Evolutionary conservation across 2,888 invertebrate genomes (phyloP), one percentile per base, ranked within the genome.

Genomic region (Melipona bicolor): DNA sequence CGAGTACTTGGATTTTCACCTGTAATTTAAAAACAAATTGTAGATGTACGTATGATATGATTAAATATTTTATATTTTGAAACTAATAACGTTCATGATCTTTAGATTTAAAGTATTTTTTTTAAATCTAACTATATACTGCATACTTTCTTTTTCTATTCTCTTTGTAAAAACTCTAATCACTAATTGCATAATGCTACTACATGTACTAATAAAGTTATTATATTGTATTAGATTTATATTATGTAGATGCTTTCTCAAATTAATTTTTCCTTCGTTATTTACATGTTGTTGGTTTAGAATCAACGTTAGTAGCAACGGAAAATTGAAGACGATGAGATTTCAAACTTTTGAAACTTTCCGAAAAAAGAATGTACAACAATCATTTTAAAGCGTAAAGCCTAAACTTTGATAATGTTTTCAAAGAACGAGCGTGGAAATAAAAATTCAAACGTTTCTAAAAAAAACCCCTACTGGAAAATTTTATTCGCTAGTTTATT

Each of bases 1-100:
- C 99, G 0, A 96, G 95, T 0, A 99, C 97, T 86, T 97, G 97
- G 0, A 99, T 96, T 86, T 97, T 97, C 0, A 99, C 96, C 90
- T 96, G 90, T 11, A 71, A 64, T 19, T 5, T 15, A 2, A 36
- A 27, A 15, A 1, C n/a, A 15, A 5, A 56, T 13, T n/a, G n/a
- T 13, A n/a, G 2, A n/a, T 56, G 21, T 56, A 56, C 21, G 21
- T 15, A 15, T 5, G 4, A n/a, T n/a, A 13, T n/a, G 56, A 2
- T 13, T n/a, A 2, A n/a, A n/a, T n/a, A 27, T 62, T 11, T 32
- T 19, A 19, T 62, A 32, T 19, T 21, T 62, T 32, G 32, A 3
- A 24, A 61, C 6, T 27, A 27, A 27, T 19, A 6, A 19, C 27
- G 3, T 11, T 21, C 21, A 21, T 54, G 11, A 54, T 11, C 11